Conservation (phyloP, 2,797 vertebrate genomes). For the Spizella passerina region DNA sequence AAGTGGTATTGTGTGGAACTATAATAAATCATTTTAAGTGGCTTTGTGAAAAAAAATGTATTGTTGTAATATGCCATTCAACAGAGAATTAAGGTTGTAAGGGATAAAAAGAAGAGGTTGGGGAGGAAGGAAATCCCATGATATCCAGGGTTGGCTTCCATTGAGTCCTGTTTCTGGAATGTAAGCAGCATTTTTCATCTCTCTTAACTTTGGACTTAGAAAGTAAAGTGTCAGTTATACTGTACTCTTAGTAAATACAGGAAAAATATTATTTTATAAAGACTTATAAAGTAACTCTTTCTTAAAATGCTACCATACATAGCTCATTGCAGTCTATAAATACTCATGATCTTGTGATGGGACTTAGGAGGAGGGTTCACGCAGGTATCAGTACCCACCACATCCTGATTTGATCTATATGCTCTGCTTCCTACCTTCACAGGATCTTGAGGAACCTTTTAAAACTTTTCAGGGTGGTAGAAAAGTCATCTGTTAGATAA, state of each 20-base stretch:
- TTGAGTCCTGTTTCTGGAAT: neutral
- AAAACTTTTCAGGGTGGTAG: neutral
- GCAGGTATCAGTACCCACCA: neutral
- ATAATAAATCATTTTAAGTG: neutral
- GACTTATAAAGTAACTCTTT: neutral
- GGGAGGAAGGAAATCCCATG: neutral
- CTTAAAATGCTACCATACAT: neutral
- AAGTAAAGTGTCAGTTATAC: neutral
- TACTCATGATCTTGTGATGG: neutral
- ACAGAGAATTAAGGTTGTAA: neutral
- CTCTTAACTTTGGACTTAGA: neutral
- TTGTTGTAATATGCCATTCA: neutral
- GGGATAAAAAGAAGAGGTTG: neutral
- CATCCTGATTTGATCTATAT: neutral
- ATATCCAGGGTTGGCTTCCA: neutral
- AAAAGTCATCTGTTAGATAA: neutral
- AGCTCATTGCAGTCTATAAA: neutral
- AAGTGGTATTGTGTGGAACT: neutral
- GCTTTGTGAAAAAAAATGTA: neutral
- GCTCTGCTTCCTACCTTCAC: neutral
- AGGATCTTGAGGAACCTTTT: neutral
- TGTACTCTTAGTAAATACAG: neutral
- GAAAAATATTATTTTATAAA: neutral
- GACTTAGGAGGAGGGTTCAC: neutral
- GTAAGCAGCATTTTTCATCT: neutral